phyloP scores from a whole-genome alignment of 2,888 invertebrate species.

The Drosophila leonis region DNA sequence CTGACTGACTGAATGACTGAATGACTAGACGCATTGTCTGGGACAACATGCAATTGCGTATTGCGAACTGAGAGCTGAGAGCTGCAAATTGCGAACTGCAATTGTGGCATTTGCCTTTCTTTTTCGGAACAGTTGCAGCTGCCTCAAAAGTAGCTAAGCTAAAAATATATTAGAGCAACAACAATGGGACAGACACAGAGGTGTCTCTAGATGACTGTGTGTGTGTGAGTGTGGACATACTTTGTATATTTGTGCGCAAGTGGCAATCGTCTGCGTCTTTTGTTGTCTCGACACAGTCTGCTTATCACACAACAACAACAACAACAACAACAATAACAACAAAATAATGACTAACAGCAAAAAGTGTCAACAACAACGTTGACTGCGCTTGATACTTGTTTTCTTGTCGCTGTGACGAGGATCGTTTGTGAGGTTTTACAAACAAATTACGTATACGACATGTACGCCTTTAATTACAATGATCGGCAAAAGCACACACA shows the following conservation, averaged over 20 bases:
- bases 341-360: conserved; percentile 65
- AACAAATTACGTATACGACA: conserved; percentile 58
- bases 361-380: conserved; percentile 57
- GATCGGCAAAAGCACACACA: conserved; percentile 46
- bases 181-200: conserved; percentile 29
- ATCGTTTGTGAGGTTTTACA: conserved; percentile 20
- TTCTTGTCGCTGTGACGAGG: conserved; percentile 26
- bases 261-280: conserved; percentile 78
- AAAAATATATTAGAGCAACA: conserved; percentile 53
- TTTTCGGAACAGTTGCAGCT: conserved; percentile 46
- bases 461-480: conserved; percentile 57
- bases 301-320: conserved; percentile 66
- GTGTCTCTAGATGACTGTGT: neutral
- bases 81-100: conserved; percentile 25
- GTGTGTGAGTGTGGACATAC: conserved; percentile 15
- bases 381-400: conserved; percentile 22
- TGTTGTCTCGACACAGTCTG: conserved; percentile 82
- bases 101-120: conserved; percentile 50
- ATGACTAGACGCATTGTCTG: conserved; percentile 75
- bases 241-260: conserved; percentile 56
- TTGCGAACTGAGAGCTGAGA: conserved; percentile 13
- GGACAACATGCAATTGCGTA: conserved; percentile 48
- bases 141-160: conserved; percentile 47
- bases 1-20: conserved; percentile 60
- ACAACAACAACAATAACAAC: conserved; percentile 30